Base-by-base conservation (phyloP, 2,113 vertebrate genomes). In the Formicarius rufipectus region DNA sequence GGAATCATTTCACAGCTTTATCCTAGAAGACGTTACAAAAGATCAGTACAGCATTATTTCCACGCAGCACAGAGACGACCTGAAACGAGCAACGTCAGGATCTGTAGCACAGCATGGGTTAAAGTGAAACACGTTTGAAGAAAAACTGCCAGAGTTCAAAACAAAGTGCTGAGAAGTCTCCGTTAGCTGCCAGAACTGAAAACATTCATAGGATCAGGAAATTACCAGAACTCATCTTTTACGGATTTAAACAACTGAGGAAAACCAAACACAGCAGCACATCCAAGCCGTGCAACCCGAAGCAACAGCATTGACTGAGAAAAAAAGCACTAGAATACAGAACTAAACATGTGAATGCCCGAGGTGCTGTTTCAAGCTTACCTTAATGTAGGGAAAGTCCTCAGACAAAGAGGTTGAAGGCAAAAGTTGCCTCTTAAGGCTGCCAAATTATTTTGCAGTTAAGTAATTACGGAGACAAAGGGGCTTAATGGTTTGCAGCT, bases 281-380 rank as follows among this genome's bases (percentile, higher is more conserved):
- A 68, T 92, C 72, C 5, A 19, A 86, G 75, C 37, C 63, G 27
- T 80, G 55, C 20, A 84, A 83, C 12, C 50, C 27, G 55, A 86
- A 79, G 28, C n/a, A 76, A 52, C 18, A 27, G 28, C 44, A 79
- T 20, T 1, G 2, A 82, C 20, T 1, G 4, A 56, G 27, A 30
- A 74, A 80, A 78, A 60, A 87, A 66, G 6, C 24, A 50, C 39
- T 52, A 24, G 53, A 74, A 66, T 37, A 84, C 35, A 23, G 64
- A 93, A 58, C 2, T 83, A 59, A 76, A 52, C 2, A 15, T 1
- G 9, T 1, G 1, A 79, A 52, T 10, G 3, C 12, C 5, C 0
- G 0, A 93, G 39, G 33, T 24, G 55, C 25, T 66, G 52, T 40
- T n/a, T 31, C 14, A 76, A 69, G 14, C 28, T 45, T 44, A 37